These are phyloP conservation scores for Galeopsomyia nigrocyanea DNA, from an alignment of 2,888 invertebrate species.

Conservation along the genomic window DNA sequence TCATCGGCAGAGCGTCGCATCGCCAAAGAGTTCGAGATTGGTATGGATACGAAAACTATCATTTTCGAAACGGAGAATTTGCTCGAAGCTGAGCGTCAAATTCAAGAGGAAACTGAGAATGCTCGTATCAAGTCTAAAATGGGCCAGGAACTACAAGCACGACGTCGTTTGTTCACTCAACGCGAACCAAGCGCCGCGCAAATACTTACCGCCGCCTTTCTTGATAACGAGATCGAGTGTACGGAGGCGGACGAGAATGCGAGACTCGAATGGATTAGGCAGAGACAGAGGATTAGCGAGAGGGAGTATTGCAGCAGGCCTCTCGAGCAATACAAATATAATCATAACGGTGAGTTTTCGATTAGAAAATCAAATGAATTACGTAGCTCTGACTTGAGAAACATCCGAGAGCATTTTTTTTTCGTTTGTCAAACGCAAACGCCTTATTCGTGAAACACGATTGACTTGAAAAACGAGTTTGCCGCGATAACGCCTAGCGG, in stretches of 20 bases:
- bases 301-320: conserved; percentile 11
- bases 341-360: conserved; percentile 16
- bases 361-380: background rate
- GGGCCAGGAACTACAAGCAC: conserved; percentile 52
- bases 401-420: too few relatives aligned
- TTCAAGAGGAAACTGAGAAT: conserved; percentile 61
- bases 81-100: conserved; percentile 57
- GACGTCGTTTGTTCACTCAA: conserved; percentile 55
- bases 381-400: too few relatives aligned
- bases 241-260: conserved; percentile 50
- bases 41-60: conserved; percentile 52
- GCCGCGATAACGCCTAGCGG: too few relatives aligned
- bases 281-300: conserved; percentile 11
- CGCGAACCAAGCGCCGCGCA: conserved; percentile 60
- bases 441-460: background rate
- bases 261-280: conserved; percentile 31
- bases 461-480: conserved; percentile 15
- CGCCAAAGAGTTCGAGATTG: conserved; percentile 54
- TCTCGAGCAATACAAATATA: conserved; percentile 12
- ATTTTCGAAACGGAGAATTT: conserved; percentile 60
- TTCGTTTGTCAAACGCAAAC: too few relatives aligned
- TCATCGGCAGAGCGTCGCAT: conserved; percentile 66
- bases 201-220: conserved; percentile 60
- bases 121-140: conserved; percentile 54
- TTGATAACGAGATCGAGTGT: conserved; percentile 60